These are phyloP conservation scores for Thereva unica DNA, from an alignment of 2,888 invertebrate genomes.

Conservation along the genomic window DNA sequence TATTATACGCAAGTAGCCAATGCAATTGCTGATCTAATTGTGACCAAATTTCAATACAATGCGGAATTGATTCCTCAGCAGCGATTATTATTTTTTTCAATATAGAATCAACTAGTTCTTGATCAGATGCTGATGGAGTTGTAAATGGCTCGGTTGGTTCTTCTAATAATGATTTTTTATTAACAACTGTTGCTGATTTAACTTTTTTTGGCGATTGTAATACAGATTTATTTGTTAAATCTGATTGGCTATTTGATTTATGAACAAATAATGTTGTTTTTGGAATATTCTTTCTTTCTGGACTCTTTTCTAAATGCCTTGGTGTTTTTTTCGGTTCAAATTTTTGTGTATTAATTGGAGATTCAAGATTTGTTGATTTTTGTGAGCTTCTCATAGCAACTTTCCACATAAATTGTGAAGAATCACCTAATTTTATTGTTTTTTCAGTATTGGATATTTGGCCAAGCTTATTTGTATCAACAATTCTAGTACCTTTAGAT, in stretches of 20 bases:
- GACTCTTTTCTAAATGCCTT: not conserved
- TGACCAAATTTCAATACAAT: conserved; percentile 47
- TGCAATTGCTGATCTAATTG: conserved; percentile 49
- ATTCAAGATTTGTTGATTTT: not conserved
- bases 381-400: not conserved
- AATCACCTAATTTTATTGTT: conserved; percentile 32
- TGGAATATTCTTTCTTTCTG: not conserved
- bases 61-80: conserved; percentile 46
- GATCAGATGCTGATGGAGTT: conserved; percentile 6
- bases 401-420: conserved; percentile 36
- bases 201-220: conserved; percentile 12
- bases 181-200: conserved; percentile 20
- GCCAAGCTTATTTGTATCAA: conserved; percentile 52
- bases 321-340: not conserved
- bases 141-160: too few relatives aligned
- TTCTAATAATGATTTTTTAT: too few relatives aligned
- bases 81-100: conserved; percentile 51
- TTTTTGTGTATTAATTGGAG: not conserved
- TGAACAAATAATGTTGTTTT: conserved; percentile 2
- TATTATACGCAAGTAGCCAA: conserved; percentile 51
- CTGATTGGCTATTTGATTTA: conserved; percentile 23
- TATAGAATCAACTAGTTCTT: not conserved
- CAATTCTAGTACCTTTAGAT: conserved; percentile 52
- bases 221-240: conserved; percentile 1
- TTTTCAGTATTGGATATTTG: conserved; percentile 44